Base-by-base conservation (phyloP, 2,113 vertebrate genomes). In the Pluvialis apricaria region DNA sequence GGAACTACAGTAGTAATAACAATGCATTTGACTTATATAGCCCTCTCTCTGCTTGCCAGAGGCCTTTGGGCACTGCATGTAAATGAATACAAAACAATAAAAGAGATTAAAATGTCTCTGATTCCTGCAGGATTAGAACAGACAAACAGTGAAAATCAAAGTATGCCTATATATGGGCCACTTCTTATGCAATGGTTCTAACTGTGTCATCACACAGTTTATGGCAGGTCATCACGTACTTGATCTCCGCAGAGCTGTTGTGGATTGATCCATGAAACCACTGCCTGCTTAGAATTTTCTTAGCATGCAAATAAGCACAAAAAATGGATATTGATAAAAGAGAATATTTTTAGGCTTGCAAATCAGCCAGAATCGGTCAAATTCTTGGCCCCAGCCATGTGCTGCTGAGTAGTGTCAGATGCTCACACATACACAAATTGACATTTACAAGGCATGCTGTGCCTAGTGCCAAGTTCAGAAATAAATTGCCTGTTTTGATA, bases 321-420 rank as follows among this genome's bases (percentile, higher is more conserved):
- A 96, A 94, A 97, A 88, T 76, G 92, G 85, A 90, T 95, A 97
- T 95, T 96, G 97, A 98, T 98, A 98, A 97, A 97, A 88, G 42
- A 55, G 90, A 97, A 78, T 97, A 97, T 97, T 97, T 97, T 98
- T 97, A 97, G 96, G 70, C 61, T 82, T 93, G 52, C 93, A 95
- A 72, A 97, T 97, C 92, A 91, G 86, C 83, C 73, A 38, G 25
- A 84, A 68, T 72, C 92, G 92, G 96, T 92, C 92, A 97, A 97
- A 96, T 97, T 96, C 95, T 94, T 97, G 97, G 97, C 97, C 82
- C 69, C 64, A 70, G 78, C 71, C 68, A 85, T 94, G 96, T 97
- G 97, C 77, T 90, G 82, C 95, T 97, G 97, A 98, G 94, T 76
- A 92, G 70, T 92, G 92, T 97, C 97, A 98, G 95, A 97, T 65